phyloP scores from a whole-genome alignment of 2,113 vertebrate species.

The Amblyopsis rosae region DNA sequence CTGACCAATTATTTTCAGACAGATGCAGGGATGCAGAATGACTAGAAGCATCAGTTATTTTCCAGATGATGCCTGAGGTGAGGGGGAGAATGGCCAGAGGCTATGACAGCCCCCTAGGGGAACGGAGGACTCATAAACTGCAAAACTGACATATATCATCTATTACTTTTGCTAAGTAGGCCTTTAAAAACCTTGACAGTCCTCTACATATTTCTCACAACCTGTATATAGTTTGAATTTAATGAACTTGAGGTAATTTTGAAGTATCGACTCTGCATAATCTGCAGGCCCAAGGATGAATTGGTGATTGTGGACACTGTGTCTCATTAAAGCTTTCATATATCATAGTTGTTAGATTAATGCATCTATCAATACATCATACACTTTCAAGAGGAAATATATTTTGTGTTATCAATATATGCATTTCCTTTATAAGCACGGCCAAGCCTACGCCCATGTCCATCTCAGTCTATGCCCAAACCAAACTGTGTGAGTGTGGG shows the following conservation, averaged over 20 bases:
- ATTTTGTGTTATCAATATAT: slow-evolving; percentile 52
- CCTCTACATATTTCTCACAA: slow-evolving; percentile 77
- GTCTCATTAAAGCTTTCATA: slow-evolving; percentile 52
- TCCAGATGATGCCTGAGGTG: slow-evolving; percentile 98
- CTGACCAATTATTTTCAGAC: slow-evolving; percentile 99
- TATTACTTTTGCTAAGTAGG: slow-evolving; percentile 99
- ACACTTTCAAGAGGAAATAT: slow-evolving; percentile 48
- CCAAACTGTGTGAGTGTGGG: slow-evolving; percentile 12
- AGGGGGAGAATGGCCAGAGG: slow-evolving; percentile 98
- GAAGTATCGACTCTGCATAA: slow-evolving; percentile 65
- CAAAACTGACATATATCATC: slow-evolving; percentile 99
- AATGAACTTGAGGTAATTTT: slow-evolving; percentile 71
- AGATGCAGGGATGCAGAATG: slow-evolving; percentile 99
- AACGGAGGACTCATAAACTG: slow-evolving; percentile 93
- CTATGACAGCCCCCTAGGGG: slow-evolving; percentile 93
- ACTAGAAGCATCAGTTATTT: slow-evolving; percentile 96
- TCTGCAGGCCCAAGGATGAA: slow-evolving; percentile 64
- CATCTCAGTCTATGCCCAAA: slow-evolving; percentile 15
- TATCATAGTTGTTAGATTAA: slow-evolving; percentile 67
- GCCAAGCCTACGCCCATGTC: slow-evolving; percentile 1
- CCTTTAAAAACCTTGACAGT: slow-evolving; percentile 99
- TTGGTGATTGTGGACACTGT: slow-evolving; percentile 33
- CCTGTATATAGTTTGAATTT: slow-evolving; percentile 64
- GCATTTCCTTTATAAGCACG: slow-evolving; percentile 40
- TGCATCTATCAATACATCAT: slow-evolving; percentile 60